Base-by-base conservation (phyloP, 2,113 vertebrate species). In the Speoplatyrhinus poulsoni region DNA sequence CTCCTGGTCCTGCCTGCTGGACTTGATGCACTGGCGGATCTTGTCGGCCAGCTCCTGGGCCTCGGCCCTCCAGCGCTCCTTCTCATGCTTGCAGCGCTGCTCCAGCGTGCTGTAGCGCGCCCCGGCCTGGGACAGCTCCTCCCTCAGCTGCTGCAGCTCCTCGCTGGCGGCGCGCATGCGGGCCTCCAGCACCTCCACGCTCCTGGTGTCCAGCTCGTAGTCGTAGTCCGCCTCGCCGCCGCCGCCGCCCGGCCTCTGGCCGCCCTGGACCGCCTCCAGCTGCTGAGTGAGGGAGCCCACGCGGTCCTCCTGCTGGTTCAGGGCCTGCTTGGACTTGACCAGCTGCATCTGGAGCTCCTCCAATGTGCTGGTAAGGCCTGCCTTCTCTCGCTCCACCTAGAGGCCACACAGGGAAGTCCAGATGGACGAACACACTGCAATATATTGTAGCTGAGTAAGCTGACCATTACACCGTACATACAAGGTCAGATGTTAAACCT, bases 301-400 rank as follows among this genome's bases (percentile, higher is more conserved):
- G 62, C 87, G 92, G 74, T 88, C 82, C 73, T 92, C 90, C 67
- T 95, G 92, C 77, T 94, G 90, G 48, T 83, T 75, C 61, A 95
- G 79, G 0, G 90, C 84, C 81, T 93, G 89, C 72, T 87, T 92
- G 48, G 92, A 90, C 77, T 82, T 82, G 15, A 90, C 86, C 72
- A 95, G 80, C 82, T 93, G 91, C 81, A 83, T 87, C 76, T 93
- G 92, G 46, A 95, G 85, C n/a, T 94, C 93, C 76, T 93, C 88
- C 53, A 94, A 84, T 5, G 92, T 91, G 71, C 66, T 78, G 9
- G 72, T 60, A 59, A 95, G 84, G 2, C 78, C 65, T 4, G 89
- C 85, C 62, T 93, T 95, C 57, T 95, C 94, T 49, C 86, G 85
- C 55, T 95, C 94, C 11, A 86, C 85, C 94, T 95, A 81, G 1